Base-by-base conservation (phyloP, 2,797 vertebrate species). In the Gymnodraco acuticeps region DNA sequence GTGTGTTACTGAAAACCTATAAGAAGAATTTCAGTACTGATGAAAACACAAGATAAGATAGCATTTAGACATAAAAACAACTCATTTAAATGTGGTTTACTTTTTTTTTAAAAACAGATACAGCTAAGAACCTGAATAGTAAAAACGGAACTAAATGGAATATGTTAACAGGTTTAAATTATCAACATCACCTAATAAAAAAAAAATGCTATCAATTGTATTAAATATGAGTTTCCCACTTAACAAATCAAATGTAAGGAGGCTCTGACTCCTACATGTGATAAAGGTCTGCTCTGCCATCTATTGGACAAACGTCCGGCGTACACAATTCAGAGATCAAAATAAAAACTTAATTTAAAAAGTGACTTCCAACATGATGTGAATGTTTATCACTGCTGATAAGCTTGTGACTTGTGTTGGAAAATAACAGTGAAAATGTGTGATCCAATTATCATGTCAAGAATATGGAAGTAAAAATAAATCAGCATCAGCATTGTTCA, bases 231-330 rank as follows among this genome's bases (percentile, higher is more conserved):
- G 3, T 14, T 53, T 8, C 3, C 5, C 66, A 38, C 14, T 20
- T 0, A 52, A 16, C 10, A 33, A 53, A 16, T 10, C 14, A 63
- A 16, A 23, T 10, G n/a, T 9, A 10, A 42, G 15, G 3, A 13
- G 4, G 15, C 23, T 17, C 12, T 1, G 5, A 56, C 42, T 69
- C 46, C 9, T 10, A 13, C 38, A 60, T 55, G 14, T n/a, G 51
- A 9, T 10, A 20, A 10, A 38, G 15, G 12, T 23, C 19, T 41
- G 38, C 0, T 58, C 58, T 58, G 78, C 74, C 81, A 83, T 61
- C 80, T 87, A 27, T 38, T 89, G 81, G 84, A 61, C 45, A 76
- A 73, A 75, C 5, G 4, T 55, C 31, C 23, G 13, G 15, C 8
- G 0, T 2, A 51, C 45, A 69, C 3, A 53, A 10, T n/a, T 10